phyloP scores from a whole-genome alignment of 2,888 invertebrate species.

The Brachyopa scutellaris region DNA sequence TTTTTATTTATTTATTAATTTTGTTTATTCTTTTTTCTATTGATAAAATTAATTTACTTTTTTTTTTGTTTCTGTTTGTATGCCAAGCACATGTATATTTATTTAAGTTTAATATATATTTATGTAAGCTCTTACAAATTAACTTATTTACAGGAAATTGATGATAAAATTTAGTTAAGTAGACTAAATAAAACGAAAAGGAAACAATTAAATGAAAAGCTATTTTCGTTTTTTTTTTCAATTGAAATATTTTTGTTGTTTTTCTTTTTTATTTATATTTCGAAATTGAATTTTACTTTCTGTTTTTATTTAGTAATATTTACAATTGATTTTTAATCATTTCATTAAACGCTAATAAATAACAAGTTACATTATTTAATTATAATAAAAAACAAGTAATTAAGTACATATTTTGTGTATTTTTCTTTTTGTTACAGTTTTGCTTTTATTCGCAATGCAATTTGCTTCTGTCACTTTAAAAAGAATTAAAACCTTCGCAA shows the following conservation, averaged over 20 bases:
- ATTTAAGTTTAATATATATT: constrained; percentile 9
- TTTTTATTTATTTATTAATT: constrained; percentile 10
- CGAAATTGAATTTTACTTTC: constrained; percentile 26
- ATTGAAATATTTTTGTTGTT: neutral
- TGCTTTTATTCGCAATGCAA: too few relatives aligned
- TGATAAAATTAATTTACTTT: constrained; percentile 14
- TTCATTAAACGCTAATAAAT: constrained; percentile 54
- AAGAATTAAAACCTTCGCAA: constrained; percentile 17
- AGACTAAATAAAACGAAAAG: constrained; percentile 32
- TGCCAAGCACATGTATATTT: constrained; percentile 65
- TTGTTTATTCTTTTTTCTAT: neutral
- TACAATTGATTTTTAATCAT: constrained; percentile 40
- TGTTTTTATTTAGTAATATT: constrained; percentile 37
- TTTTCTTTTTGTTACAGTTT: neutral
- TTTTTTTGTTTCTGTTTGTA: too few relatives aligned
- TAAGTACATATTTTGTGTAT: constrained; percentile 51
- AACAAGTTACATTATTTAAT: constrained; percentile 51
- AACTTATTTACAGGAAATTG: constrained; percentile 63
- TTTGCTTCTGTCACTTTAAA: neutral
- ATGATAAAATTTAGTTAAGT: constrained; percentile 28
- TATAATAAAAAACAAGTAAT: constrained; percentile 46
- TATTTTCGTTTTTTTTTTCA: too few relatives aligned
- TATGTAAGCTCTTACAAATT: constrained; percentile 31
- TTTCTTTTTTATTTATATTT: constrained; percentile 6
- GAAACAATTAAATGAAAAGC: constrained; percentile 8